A percentile compares a stretch with the other conserved stretches of the same genome.
phyloP scores from a whole-genome alignment of 2,888 invertebrate species.

The Cheilosia scutellata region DNA sequence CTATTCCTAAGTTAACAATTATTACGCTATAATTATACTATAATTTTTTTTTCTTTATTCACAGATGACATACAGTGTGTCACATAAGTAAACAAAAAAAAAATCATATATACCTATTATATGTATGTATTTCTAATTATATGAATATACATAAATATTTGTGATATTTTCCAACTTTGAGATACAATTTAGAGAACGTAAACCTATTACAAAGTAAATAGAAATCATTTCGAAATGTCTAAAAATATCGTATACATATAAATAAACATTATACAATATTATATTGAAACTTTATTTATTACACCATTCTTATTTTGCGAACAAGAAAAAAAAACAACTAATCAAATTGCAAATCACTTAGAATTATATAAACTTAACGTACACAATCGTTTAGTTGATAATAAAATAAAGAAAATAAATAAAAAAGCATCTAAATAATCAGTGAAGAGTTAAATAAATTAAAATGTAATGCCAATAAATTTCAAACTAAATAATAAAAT shows the following conservation, averaged over 20 bases:
- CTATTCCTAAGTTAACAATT: constrained; percentile 58
- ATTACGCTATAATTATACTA: constrained; percentile 46
- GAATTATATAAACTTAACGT: constrained; percentile 24
- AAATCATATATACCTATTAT: constrained; percentile 49
- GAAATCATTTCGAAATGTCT: constrained; percentile 55
- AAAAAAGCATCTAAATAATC: constrained; percentile 23
- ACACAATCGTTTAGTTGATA: constrained; percentile 34
- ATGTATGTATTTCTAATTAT: constrained; percentile 64
- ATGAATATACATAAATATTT: constrained; percentile 69
- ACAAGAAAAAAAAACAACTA: constrained; percentile 7
- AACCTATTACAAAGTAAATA: constrained; percentile 58
- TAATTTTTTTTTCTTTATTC: constrained; percentile 38
- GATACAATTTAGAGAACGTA: constrained; percentile 65
- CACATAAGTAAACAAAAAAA: constrained; percentile 30
- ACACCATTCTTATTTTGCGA: neutral
- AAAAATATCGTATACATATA: constrained; percentile 57
- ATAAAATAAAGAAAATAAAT: constrained; percentile 5
- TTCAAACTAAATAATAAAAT: constrained; percentile 38
- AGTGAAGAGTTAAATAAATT: constrained; percentile 35
- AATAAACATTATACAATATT: constrained; percentile 46
- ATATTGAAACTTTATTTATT: constrained; percentile 35
- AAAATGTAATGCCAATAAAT: constrained; percentile 57
- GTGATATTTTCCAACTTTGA: constrained; percentile 74
- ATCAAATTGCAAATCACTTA: constrained; percentile 28
- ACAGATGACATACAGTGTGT: constrained; percentile 40